These are phyloP conservation scores for Phrynocephalus guinanensis DNA, from an alignment of 2,797 vertebrate genomes.

Conservation along the genomic window DNA sequence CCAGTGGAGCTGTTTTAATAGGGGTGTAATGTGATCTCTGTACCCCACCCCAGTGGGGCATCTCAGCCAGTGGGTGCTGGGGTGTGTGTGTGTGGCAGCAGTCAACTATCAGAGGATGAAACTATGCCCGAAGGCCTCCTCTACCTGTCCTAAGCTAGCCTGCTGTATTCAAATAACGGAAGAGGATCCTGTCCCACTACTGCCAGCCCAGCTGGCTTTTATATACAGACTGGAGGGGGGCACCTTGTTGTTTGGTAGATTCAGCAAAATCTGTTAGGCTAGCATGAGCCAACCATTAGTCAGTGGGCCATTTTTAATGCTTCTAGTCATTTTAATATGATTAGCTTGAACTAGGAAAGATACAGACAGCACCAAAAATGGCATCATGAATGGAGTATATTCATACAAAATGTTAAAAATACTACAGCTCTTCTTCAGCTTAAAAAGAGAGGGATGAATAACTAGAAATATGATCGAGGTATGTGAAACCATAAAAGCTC, in stretches of 20 bases:
- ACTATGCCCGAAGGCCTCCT: background rate
- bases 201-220: background rate
- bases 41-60: no score
- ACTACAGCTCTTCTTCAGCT: conserved; percentile 17
- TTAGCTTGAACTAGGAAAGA: background rate
- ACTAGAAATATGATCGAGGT: conserved; percentile 37
- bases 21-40: no score
- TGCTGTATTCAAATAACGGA: background rate
- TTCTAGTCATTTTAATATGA: background rate
- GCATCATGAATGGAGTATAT: conserved; percentile 8
- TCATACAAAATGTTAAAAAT: conserved; percentile 38
- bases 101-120: no score
- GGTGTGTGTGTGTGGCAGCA: no score
- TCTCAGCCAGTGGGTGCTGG: no score
- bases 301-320: background rate
- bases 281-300: background rate
- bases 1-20: no score
- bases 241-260: background rate
- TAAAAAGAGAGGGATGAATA: conserved; percentile 5
- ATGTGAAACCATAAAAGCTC: conserved; percentile 40
- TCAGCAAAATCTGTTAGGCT: background rate
- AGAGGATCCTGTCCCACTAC: background rate
- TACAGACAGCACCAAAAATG: background rate
- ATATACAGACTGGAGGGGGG: background rate
- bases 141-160: background rate